Evolutionary conservation across 2,113 vertebrate genomes (phyloP), one percentile per base, ranked within the genome.

Genomic region (Symphodus melops): DNA sequence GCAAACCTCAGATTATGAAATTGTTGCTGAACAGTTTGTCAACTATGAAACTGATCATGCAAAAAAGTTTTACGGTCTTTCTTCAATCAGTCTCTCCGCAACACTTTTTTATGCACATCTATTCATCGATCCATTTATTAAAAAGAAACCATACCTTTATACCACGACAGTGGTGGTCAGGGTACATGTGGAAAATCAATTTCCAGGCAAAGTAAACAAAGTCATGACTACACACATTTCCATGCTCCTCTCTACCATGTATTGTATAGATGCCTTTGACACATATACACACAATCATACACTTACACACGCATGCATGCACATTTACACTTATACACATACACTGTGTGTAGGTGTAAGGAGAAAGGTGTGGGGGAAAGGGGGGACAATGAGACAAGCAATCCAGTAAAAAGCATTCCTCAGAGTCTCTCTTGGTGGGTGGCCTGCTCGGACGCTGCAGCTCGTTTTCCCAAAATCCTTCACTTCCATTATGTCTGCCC

Each of bases 361-460:
- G 58, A 49, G 54, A 51, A n/a, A 14, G 17, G 16, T 2, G 11
- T 1, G 42, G 20, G 20, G 4, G 28, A 13, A 36, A 20, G 25
- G 17, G 23, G 46, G 39, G 23, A 9, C 9, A 4, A 21, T 11
- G 54, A 81, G 82, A 77, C 78, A 84, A 77, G 83, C 86, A 90
- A 90, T 89, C 76, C 58, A 65, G 82, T 89, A 88, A 89, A 92
- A 88, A 93, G 91, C 88, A 93, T 92, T 92, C 88, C 91, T 81
- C 62, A 64, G 74, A 65, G 62, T 65, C 39, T 67, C 52, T 90
- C 90, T 66, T 66, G 56, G 89, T 92, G 92, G 92, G 92, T 93
- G 91, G 92, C 72, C 90, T 63, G 77, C 66, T 74, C 54, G 72
- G 76, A 84, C 68, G 14, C 63, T 42, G 49, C 71, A 36, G 46